Evolutionary conservation across 2,888 invertebrate species (phyloP).

Genomic region (Amphipyra berbera): DNA sequence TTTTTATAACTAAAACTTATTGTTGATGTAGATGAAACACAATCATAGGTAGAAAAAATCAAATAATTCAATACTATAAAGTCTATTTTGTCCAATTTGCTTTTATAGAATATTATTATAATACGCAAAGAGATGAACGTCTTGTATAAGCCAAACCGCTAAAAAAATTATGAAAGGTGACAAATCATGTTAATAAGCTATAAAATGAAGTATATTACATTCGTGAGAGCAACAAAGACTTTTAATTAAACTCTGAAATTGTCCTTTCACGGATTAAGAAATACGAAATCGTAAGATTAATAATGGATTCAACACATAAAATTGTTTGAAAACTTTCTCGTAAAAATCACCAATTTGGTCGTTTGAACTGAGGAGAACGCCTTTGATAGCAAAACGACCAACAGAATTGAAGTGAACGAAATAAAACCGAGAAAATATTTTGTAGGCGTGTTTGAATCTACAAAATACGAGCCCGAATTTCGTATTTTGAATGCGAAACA

Average conservation of each 20-base stretch:
- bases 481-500: slow-evolving; percentile 24
- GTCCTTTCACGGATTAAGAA: slow-evolving; percentile 9
- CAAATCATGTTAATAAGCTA: too few relatives aligned
- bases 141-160: too few relatives aligned
- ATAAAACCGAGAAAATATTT: slow-evolving; percentile 32
- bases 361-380: slow-evolving; percentile 3
- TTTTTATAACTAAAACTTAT: not conserved
- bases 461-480: slow-evolving; percentile 24
- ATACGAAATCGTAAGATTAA: slow-evolving; percentile 7
- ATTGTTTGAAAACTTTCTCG: slow-evolving; percentile 12
- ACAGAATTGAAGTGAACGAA: slow-evolving; percentile 12
- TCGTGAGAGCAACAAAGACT: slow-evolving; percentile 20
- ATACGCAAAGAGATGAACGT: too few relatives aligned
- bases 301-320: slow-evolving; percentile 2
- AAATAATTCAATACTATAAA: too few relatives aligned
- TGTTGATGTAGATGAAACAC: not conserved
- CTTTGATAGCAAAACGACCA: slow-evolving; percentile 1
- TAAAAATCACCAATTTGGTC: slow-evolving; percentile 1
- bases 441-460: slow-evolving; percentile 25
- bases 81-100: too few relatives aligned
- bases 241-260: slow-evolving; percentile 33
- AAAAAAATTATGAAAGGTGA: too few relatives aligned
- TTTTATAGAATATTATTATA: too few relatives aligned
- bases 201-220: not conserved
- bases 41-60: not conserved